Evolutionary conservation across 2,797 vertebrate genomes (phyloP).

Genomic region (Rallus crepitans): DNA sequence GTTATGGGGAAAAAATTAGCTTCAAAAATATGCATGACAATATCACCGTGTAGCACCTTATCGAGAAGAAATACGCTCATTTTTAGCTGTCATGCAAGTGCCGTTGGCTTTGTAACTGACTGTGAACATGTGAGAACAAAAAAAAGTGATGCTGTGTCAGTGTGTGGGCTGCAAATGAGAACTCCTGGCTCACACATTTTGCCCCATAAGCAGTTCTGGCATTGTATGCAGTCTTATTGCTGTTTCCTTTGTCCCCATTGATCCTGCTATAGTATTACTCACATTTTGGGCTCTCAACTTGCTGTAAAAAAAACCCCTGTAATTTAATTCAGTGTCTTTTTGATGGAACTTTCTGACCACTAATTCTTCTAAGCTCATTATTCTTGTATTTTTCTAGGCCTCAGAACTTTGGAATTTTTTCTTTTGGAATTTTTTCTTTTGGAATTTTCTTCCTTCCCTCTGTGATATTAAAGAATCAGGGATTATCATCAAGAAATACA

Average conservation of each 20-base stretch:
- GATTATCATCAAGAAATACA: not conserved
- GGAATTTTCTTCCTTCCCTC: not conserved
- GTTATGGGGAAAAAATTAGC: not conserved
- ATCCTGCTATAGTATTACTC: constrained; percentile 59
- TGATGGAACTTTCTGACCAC: constrained; percentile 29
- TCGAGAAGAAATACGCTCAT: not conserved
- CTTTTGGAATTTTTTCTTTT: not conserved
- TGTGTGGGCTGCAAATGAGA: constrained; percentile 68
- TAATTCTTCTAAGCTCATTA: constrained; percentile 6
- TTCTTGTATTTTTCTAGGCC: not conserved
- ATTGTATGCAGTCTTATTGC: constrained; percentile 67
- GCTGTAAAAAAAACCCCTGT: not conserved
- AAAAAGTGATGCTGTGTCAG: constrained; percentile 69
- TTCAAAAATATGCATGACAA: not conserved
- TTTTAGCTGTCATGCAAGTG: constrained; percentile 28
- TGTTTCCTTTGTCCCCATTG: constrained; percentile 64
- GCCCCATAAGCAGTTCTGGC: constrained; percentile 68
- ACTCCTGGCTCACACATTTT: constrained; percentile 65
- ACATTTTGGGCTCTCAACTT: constrained; percentile 47
- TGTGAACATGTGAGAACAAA: constrained; percentile 67
- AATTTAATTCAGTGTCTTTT: constrained; percentile 31
- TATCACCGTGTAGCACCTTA: not conserved
- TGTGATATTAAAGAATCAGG: not conserved
- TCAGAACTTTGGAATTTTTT: not conserved
- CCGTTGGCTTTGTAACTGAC: constrained; percentile 50